Base-by-base conservation (phyloP, 2,113 vertebrate genomes). In the Boulengeromyrus knoepffleri region DNA sequence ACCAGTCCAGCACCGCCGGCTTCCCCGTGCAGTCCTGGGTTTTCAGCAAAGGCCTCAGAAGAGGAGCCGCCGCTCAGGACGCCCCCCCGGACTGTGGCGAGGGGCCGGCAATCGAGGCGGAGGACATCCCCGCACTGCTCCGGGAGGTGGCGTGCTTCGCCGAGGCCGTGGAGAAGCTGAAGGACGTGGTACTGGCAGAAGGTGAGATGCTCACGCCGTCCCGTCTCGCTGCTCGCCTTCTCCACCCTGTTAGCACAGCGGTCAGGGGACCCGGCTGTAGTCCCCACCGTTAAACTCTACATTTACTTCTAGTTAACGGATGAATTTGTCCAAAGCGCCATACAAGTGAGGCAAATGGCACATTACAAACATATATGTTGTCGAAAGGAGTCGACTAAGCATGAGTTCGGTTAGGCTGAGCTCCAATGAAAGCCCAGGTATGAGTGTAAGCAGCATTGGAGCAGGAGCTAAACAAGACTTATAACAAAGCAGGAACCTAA, bases 151-250 rank as follows among this genome's bases (percentile, higher is more conserved):
- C 97, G 0, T 96, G 97, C 36, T 99, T 99, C 0, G 98, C 98
- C 0, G 97, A 99, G 1, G 96, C 97, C 0, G 96, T 99, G 91
- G 98, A 99, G 93, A 99, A 98, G 42, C 97, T 99, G 91, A 97
- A 97, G 93, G 98, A 99, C 0, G 94, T 97, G 36, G 97, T 99
- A 70, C 91, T 98, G 80, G 93, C 90, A 0, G 97, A 99, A 0
- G 98, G 98, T 99, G 94, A 93, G 88, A 27, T 0, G 15, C 0
- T 7, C n/a, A 15, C 4, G 3, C 46, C 3, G 42, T 3, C 10
- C 0, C 39, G 13, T 84, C 36, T 39, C 39, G 0, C 80, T 39
- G 17, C 17, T 8, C 2, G 39, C 10, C 6, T 10, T 85, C 21
- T 46, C 19, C 24, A 17, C 17, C 15, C n/a, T 13, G 47, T 86